Percentiles rank a stretch among this genome's conserved stretches.
These are phyloP conservation scores for Stegophylla sp. DNA, from an alignment of 2,888 invertebrate genomes.

Conservation along the genomic window DNA sequence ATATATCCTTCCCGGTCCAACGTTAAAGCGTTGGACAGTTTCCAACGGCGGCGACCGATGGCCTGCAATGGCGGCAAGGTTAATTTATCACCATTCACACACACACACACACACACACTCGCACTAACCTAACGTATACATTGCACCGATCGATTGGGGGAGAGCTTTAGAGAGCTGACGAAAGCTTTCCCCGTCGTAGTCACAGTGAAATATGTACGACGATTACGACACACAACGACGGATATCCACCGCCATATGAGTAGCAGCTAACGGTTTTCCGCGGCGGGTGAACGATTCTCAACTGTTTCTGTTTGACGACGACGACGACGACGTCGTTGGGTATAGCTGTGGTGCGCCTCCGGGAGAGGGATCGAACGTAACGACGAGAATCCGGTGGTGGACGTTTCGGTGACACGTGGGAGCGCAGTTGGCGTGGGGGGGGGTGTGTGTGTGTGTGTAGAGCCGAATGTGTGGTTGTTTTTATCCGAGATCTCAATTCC, in stretches of 20 bases:
- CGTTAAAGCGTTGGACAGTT: conserved; percentile 55
- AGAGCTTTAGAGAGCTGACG: conserved; percentile 56
- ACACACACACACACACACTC: background rate
- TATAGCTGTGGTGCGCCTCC: too few relatives aligned
- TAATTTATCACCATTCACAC: conserved; percentile 55
- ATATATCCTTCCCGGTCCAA: background rate
- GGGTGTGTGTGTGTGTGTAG: too few relatives aligned
- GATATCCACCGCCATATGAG: background rate
- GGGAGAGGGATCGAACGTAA: background rate
- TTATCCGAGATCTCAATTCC: conserved; percentile 47
- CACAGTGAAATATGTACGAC: conserved; percentile 49
- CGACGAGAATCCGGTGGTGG: background rate
- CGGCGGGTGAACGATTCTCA: conserved; percentile 13
- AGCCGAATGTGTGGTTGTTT: too few relatives aligned
- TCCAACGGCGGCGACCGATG: conserved; percentile 54
- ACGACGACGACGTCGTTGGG: background rate
- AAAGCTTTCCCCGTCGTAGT: conserved; percentile 30
- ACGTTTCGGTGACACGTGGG: too few relatives aligned
- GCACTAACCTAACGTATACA: background rate
- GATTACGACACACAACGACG: conserved; percentile 36
- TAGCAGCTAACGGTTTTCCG: background rate
- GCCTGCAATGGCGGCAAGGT: conserved; percentile 39
- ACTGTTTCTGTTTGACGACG: conserved; percentile 41
- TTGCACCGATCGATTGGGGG: conserved; percentile 45
- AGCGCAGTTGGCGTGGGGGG: too few relatives aligned